These are phyloP conservation scores for Glaucopsyche alexis DNA, from an alignment of 2,888 invertebrate genomes.

Conservation along the genomic window DNA sequence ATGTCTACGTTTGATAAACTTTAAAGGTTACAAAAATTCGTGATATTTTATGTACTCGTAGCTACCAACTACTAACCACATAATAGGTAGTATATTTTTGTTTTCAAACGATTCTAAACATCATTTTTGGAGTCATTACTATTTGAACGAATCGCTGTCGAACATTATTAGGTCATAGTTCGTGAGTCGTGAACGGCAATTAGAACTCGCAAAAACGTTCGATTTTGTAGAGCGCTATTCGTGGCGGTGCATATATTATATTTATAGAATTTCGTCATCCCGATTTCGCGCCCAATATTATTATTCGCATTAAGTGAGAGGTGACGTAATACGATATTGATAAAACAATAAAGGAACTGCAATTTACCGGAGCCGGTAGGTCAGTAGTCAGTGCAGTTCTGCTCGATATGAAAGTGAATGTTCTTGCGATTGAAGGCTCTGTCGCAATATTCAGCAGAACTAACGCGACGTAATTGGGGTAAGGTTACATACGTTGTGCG, in stretches of 20 bases:
- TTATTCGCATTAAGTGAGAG: constrained; percentile 16
- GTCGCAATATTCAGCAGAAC: constrained; percentile 46
- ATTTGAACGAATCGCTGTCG: background rate
- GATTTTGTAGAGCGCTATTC: background rate
- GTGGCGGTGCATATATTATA: constrained; percentile 11
- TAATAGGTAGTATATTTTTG: background rate
- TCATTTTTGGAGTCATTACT: background rate
- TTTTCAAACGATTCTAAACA: background rate
- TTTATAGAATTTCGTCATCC: constrained; percentile 27
- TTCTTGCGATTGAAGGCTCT: constrained; percentile 52
- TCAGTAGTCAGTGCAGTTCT: background rate
- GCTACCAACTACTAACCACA: background rate
- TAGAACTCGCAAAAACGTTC: background rate
- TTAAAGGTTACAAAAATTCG: background rate
- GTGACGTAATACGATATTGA: constrained; percentile 27
- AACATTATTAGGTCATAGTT: background rate
- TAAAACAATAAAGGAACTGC: constrained; percentile 12
- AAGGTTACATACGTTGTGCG: constrained; percentile 51
- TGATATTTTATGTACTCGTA: background rate
- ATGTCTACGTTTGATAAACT: background rate
- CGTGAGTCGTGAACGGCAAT: constrained; percentile 7
- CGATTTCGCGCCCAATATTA: constrained; percentile 17
- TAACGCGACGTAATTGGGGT: constrained; percentile 56
- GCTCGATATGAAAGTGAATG: constrained; percentile 51
- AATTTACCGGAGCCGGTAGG: constrained; percentile 20